phyloP scores from a whole-genome alignment of 2,113 vertebrate species.

The Oreocharis arfaki region DNA sequence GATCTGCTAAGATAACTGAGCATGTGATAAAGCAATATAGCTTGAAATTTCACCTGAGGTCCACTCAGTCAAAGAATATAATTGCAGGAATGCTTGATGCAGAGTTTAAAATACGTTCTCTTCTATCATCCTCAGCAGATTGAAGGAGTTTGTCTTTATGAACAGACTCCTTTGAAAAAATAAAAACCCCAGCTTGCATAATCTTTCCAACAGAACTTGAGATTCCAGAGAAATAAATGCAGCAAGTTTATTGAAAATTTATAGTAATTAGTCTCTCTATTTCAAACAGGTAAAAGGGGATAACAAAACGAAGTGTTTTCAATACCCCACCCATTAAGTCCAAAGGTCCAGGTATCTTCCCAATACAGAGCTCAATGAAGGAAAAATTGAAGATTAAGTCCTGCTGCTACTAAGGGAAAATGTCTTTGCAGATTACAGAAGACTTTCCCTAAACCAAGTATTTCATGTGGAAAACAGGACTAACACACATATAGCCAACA shows the following conservation, averaged over 20 bases:
- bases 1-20: not conserved
- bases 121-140: not conserved
- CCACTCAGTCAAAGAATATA: not conserved
- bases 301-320: not conserved
- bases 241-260: conserved; percentile 16
- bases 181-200: not conserved
- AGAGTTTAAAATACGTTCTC: not conserved
- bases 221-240: not conserved
- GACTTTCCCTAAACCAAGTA: not conserved
- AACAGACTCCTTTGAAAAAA: not conserved
- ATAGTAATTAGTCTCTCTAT: not conserved
- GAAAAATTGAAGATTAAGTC: not conserved
- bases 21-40: not conserved
- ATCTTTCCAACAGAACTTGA: not conserved
- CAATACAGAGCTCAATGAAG: not conserved
- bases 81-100: not conserved
- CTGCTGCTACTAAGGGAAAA: not conserved
- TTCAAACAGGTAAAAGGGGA: not conserved
- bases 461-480: not conserved
- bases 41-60: not conserved
- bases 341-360: not conserved
- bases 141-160: not conserved
- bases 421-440: not conserved
- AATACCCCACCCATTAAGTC: not conserved
- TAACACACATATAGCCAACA: not conserved